Evolutionary conservation across 2,797 vertebrate genomes (phyloP), one percentile per base, ranked within the genome.

Genomic region (Catostomus latipinnis): DNA sequence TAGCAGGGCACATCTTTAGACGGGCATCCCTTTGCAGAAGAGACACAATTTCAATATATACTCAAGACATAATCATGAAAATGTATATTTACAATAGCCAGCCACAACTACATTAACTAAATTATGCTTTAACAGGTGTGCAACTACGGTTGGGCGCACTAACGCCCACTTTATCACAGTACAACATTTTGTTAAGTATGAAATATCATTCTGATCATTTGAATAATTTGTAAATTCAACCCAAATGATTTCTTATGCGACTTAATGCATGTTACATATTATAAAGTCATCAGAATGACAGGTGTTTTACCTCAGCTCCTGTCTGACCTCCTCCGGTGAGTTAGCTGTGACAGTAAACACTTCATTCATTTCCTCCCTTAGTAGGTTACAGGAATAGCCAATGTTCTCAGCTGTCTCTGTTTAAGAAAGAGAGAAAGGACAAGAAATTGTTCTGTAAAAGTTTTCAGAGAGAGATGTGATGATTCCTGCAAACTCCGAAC

Each of bases 391-490:
- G 0, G 97, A 95, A 86, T 98, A 99, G 5, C 96, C 96, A 0
- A 98, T 96, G 91, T 99, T 99, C 86, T 97, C 94, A 18, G 98
- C 98, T 0, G 98, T 99, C 91, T 99, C 98, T 99, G 90, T 76
- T 61, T 73, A 7, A 81, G 56, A 82, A 4, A 0, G 22, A 72
- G 8, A 14, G 4, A 72, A 45, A 50, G 8, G 50, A 13, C 1
- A 16, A n/a, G 9, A 43, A 54, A 43, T n/a, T 1, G 50, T 7
- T 56, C 13, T n/a, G 13, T 56, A n/a, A 49, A 34, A 9, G 13
- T 45, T 72, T 60, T 70, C 18, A 70, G 50, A n/a, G 11, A 5
- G 49, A 16, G 1, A 16, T 43, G 16, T 54, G 9, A 13, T 68
- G 11, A 58, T 68, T 13, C 34, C 4, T 34, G 34, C 34, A 34